These are phyloP conservation scores for Chrysina gloriosa DNA, from an alignment of 2,888 invertebrate genomes.

Conservation along the genomic window DNA sequence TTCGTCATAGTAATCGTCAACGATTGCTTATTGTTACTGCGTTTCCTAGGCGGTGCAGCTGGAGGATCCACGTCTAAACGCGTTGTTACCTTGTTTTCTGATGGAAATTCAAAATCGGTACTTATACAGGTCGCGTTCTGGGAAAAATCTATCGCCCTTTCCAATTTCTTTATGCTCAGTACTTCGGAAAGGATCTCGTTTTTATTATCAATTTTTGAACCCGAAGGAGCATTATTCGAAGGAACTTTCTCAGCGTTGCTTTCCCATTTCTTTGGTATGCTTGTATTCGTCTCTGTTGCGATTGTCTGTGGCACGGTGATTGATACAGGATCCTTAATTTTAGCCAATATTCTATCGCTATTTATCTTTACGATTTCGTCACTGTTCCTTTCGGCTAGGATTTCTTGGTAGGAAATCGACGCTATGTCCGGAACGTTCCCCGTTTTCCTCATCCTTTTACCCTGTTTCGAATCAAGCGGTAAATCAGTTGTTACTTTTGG, in stretches of 20 bases:
- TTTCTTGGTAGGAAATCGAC: not conserved
- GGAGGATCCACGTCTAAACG: conserved; percentile 53
- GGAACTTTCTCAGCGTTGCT: not conserved
- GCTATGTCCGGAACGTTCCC: not conserved
- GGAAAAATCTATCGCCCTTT: too few relatives aligned
- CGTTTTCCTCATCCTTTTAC: conserved; percentile 3
- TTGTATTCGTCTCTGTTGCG: not conserved
- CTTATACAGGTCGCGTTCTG: not conserved
- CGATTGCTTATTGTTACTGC: conserved; percentile 61
- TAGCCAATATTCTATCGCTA: not conserved
- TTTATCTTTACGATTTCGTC: not conserved
- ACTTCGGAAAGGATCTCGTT: not conserved
- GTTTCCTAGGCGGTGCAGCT: conserved; percentile 62
- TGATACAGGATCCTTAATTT: not conserved
- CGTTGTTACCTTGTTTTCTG: not conserved
- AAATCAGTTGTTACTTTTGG: not conserved
- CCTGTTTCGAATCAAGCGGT: not conserved
- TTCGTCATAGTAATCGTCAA: conserved; percentile 43
- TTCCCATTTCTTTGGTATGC: conserved; percentile 23
- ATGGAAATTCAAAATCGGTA: not conserved
- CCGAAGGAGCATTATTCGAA: not conserved
- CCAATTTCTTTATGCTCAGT: not conserved
- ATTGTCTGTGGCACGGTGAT: not conserved
- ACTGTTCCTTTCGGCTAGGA: not conserved
- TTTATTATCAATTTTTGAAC: not conserved